Base-by-base conservation (phyloP, 1,140 invertebrate genomes). In the Bombus huntii region DNA sequence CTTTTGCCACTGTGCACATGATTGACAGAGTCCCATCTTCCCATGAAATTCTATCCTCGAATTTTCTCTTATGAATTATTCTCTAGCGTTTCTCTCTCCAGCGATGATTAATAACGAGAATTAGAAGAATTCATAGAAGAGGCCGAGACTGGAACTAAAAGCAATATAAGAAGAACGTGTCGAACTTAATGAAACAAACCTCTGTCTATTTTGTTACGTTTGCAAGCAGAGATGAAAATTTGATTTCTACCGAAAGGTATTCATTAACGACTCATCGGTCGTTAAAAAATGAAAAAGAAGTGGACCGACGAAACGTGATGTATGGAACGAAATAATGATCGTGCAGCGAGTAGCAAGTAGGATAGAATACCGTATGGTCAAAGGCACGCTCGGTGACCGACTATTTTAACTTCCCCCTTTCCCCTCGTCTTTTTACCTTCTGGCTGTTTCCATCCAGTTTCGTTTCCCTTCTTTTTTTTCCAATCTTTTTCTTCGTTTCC, bases 311-410 rank as follows among this genome's bases (percentile, higher is more conserved):
- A 91, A 91, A 88, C 87, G 84, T 74, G 79, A 90, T 83, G 88
- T 84, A 88, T 77, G 75, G 71, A 86, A 90, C 82, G 87, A 92
- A 92, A 88, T 92, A 87, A 90, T 89, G 88, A 89, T 91, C 72
- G 85, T 87, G 81, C 74, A 62, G 57, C 39, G 86, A 78, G 57
- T 83, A 70, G 37, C 88, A 93, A 93, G 91, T 93, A 92, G 92
- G 89, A 91, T 93, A 86, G 72, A 81, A 91, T 92, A 92, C 91
- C 91, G 92, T 93, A 93, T 76, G 73, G 83, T 74, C 84, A 65
- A 88, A 88, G 87, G 77, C 84, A 80, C 53, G 86, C 87, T 87
- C 86, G 82, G 12, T 87, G 88, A 91, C 89, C 88, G 89, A 89
- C 87, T 89, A 90, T 88, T 81, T 87, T 83, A 74, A 62, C 37